These are phyloP conservation scores for Andrena praecox DNA, from an alignment of 2,888 invertebrate genomes.

Conservation along the genomic window DNA sequence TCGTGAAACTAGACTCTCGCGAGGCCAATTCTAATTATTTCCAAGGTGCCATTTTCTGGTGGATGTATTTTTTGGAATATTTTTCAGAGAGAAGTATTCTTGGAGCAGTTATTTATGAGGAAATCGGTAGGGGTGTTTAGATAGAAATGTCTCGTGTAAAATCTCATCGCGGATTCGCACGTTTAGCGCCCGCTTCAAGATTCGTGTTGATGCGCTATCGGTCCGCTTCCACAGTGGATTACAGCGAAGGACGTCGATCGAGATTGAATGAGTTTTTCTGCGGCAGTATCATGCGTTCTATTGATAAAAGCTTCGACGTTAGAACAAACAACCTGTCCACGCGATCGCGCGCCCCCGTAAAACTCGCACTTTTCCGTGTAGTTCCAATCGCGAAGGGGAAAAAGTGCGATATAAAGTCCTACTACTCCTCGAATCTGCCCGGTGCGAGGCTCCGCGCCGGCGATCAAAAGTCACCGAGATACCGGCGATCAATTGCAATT, in stretches of 20 bases:
- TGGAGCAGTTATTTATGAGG: too few species aligned
- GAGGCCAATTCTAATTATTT: too few species aligned
- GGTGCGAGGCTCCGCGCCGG: not conserved
- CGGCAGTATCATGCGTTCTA: constrained; percentile 38
- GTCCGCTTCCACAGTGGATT: constrained; percentile 25
- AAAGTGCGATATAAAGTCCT: constrained; percentile 54
- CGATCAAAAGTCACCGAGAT: constrained; percentile 24
- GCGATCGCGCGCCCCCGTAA: not conserved
- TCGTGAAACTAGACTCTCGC: too few species aligned
- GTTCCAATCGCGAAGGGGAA: constrained; percentile 20
- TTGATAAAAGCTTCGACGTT: constrained; percentile 45
- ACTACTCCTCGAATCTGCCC: constrained; percentile 36
- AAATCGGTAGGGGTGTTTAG: too few species aligned
- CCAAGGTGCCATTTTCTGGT: too few species aligned
- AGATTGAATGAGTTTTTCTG: constrained; percentile 65
- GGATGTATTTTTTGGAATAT: too few species aligned
- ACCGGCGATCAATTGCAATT: constrained; percentile 45
- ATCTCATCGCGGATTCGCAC: not conserved
- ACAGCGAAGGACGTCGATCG: constrained; percentile 65
- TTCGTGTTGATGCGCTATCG: not conserved
- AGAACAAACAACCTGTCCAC: constrained; percentile 41
- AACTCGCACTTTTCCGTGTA: constrained; percentile 49
- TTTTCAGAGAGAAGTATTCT: too few species aligned
- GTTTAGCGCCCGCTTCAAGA: not conserved
- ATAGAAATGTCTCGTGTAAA: too few species aligned